Base-by-base conservation (phyloP, 1,140 invertebrate species). In the Macrotrachela quadricornifera region DNA sequence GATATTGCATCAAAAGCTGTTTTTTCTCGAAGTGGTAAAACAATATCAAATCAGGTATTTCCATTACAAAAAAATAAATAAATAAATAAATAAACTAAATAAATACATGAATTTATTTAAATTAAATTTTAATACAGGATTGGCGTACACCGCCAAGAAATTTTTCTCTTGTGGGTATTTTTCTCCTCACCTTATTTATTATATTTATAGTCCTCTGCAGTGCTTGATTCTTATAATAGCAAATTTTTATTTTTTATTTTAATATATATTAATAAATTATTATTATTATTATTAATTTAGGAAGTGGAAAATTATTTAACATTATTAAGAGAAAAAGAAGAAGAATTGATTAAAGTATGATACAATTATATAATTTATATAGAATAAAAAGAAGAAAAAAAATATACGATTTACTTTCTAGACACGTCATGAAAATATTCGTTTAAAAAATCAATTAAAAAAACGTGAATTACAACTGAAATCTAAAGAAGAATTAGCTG, bases 401-500 rank as follows among this genome's bases (percentile, higher is more conserved):
- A n/a, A n/a, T n/a, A n/a, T n/a, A n/a, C n/a, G n/a, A n/a, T 30
- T 30, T 30, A 8, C 8, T 30, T 30, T 30, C 21, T 30, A 30
- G 21, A 30, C 21, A 30, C 46, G 68, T 49, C 56, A 69, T 30
- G 67, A 67, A 46, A 69, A 68, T 57, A 70, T 70, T 46, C 69
- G 68, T 58, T 59, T 69, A 18, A 69, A 68, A 57, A 69, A 69
- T 54, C 66, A 64, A 60, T 57, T 70, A 55, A 63, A 64, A 56
- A 68, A 69, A 57, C 65, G 68, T 55, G 66, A 69, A 59, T 58
- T 60, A 17, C 62, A 64, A 49, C 57, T 69, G 6, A 68, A 68
- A 57, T 68, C 66, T 1, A 69, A 68, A 66, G 69, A 71, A 54
- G 67, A 68, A 55, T 57, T 71, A 49, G 62, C 67, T 6, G 68